These are phyloP conservation scores for Noctua comes DNA, from an alignment of 2,888 invertebrate genomes.

Conservation along the genomic window DNA sequence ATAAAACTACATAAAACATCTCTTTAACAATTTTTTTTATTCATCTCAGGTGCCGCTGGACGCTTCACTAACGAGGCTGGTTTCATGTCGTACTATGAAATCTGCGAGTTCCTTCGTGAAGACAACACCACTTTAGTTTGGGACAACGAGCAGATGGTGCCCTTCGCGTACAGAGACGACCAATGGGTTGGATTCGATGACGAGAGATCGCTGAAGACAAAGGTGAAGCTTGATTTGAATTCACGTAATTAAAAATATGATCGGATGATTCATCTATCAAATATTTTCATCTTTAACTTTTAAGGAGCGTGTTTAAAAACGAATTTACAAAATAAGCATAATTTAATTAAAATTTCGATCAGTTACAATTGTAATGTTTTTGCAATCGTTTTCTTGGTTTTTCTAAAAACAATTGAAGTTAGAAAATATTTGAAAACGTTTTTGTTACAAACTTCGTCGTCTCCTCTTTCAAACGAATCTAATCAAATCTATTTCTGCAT, in stretches of 20 bases:
- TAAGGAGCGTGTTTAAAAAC: background rate
- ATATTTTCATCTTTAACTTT: background rate
- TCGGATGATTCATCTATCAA: background rate
- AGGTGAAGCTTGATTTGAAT: constrained; percentile 90
- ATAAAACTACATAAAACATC: background rate
- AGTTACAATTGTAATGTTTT: background rate
- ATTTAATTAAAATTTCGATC: no score
- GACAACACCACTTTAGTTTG: constrained; percentile 98
- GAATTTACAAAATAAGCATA: background rate
- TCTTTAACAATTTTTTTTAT: background rate
- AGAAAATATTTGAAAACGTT: background rate
- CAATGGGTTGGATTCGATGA: constrained; percentile 99
- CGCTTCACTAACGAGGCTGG: constrained; percentile 98
- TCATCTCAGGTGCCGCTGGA: constrained; percentile 91
- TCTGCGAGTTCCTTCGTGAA: constrained; percentile 97
- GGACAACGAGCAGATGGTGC: constrained; percentile 99
- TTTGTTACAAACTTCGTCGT: background rate
- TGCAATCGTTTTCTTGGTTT: background rate
- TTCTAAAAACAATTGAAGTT: background rate
- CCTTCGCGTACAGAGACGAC: constrained; percentile 97
- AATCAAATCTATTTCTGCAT: constrained; percentile 4
- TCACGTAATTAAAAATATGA: background rate
- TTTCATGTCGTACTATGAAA: constrained; percentile 98
- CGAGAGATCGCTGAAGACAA: constrained; percentile 96
- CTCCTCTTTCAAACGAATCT: background rate